These are phyloP conservation scores for Dallia pectoralis DNA, from an alignment of 2,797 vertebrate species.

Conservation along the genomic window DNA sequence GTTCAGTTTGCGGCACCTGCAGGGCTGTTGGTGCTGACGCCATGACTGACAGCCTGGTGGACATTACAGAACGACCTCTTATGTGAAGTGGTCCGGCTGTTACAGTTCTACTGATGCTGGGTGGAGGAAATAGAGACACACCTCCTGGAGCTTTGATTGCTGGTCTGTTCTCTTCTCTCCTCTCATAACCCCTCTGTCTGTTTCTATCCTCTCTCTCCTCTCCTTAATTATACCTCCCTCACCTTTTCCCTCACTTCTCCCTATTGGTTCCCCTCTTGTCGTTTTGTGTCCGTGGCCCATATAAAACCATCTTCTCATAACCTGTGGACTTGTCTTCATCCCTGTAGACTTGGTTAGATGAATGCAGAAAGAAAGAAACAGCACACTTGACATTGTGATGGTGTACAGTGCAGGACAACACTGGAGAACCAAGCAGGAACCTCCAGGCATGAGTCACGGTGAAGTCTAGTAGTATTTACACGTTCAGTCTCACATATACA, in stretches of 20 bases:
- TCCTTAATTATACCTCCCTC: background rate
- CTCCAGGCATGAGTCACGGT: conserved; percentile 1
- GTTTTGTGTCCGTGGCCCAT: background rate
- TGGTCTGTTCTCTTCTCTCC: conserved; percentile 1
- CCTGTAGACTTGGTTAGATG: background rate
- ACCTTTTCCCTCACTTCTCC: background rate
- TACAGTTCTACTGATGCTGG: conserved; percentile 54
- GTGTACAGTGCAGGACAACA: background rate
- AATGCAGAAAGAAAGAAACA: background rate
- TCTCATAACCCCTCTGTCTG: no score
- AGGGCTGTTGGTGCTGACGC: conserved; percentile 55
- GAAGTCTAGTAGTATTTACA: background rate
- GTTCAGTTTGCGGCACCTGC: conserved; percentile 29
- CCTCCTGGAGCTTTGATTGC: conserved; percentile 57
- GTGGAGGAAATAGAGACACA: conserved; percentile 60
- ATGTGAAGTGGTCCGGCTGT: conserved; percentile 65
- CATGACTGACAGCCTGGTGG: conserved; percentile 54
- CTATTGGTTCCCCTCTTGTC: background rate
- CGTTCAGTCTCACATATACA: background rate
- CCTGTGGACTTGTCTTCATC: background rate
- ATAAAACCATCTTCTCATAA: background rate
- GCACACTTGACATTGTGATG: background rate
- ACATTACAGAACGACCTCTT: conserved; percentile 59
- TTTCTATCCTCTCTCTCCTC: background rate
- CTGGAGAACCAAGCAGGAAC: background rate